Conservation (phyloP, 2,797 vertebrate species). For the Intellagama lesueurii region DNA sequence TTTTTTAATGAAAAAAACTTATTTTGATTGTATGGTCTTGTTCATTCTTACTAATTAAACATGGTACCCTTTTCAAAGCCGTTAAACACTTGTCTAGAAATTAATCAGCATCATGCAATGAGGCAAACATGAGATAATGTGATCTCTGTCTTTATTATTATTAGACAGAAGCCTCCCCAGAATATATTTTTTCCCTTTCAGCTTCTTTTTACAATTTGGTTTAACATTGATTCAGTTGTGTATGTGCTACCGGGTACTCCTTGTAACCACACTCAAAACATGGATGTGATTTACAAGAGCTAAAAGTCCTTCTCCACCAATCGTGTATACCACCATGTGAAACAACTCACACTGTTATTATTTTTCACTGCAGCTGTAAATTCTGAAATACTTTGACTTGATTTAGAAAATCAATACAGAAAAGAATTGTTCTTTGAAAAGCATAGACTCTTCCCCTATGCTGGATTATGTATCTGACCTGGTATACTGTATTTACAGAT, state of each 20-base stretch:
- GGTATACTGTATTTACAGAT: neutral
- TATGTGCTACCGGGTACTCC: neutral
- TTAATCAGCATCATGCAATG: slow-evolving; percentile 65
- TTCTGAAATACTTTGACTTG: neutral
- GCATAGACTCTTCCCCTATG: neutral
- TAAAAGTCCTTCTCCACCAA: neutral
- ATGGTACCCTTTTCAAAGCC: slow-evolving; percentile 68
- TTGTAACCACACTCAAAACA: neutral
- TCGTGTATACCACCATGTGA: neutral
- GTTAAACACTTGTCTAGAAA: slow-evolving; percentile 70
- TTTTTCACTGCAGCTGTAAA: neutral
- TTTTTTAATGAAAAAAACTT: slow-evolving; percentile 27
- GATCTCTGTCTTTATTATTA: slow-evolving; percentile 25
- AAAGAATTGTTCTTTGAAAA: neutral
- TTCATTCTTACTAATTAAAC: slow-evolving; percentile 65
- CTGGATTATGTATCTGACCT: too few relatives aligned
- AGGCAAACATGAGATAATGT: slow-evolving; percentile 59
- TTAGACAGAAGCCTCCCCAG: slow-evolving; percentile 52
- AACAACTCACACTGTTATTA: neutral
- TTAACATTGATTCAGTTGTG: slow-evolving; percentile 10
- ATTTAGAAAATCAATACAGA: neutral
- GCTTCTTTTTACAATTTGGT: slow-evolving; percentile 36
- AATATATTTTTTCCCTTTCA: slow-evolving; percentile 67
- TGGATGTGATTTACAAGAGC: neutral
- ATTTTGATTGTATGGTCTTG: slow-evolving; percentile 62